Evolutionary conservation across 2,797 vertebrate species (phyloP).

Genomic region (Potorous gilbertii): DNA sequence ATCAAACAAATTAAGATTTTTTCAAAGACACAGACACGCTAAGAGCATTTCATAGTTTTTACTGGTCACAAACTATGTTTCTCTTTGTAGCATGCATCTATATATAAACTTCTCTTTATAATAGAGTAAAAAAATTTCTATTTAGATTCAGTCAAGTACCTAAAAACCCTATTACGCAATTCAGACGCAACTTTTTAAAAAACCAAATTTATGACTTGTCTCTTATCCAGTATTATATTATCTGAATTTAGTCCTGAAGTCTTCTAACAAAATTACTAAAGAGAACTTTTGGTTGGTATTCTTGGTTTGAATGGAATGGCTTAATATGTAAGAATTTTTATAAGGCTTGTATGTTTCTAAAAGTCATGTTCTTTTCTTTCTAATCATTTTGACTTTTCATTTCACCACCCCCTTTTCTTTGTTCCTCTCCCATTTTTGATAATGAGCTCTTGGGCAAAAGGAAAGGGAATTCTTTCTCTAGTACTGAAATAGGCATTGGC

Average conservation of each 20-base stretch:
- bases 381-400: slow-evolving; percentile 51
- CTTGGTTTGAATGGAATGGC: neutral
- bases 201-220: slow-evolving; percentile 4
- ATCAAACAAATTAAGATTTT: slow-evolving; percentile 1
- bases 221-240: neutral
- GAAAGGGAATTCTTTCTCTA: slow-evolving; percentile 7
- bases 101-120: neutral
- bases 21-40: slow-evolving; percentile 23
- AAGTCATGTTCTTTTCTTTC: neutral
- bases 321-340: neutral
- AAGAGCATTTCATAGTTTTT: slow-evolving; percentile 25
- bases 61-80: neutral
- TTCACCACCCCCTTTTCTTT: slow-evolving; percentile 34
- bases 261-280: slow-evolving; percentile 2
- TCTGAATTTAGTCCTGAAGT: slow-evolving; percentile 43
- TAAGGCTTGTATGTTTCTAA: neutral
- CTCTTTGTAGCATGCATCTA: neutral
- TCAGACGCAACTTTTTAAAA: slow-evolving; percentile 31
- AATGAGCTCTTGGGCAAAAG: slow-evolving; percentile 50
- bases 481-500: neutral
- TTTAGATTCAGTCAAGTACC: slow-evolving; percentile 31
- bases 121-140: neutral
- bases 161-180: slow-evolving; percentile 44
- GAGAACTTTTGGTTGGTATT: neutral
- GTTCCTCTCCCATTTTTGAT: slow-evolving; percentile 37